A percentile compares a stretch with the other conserved stretches of the same genome.
Evolutionary conservation across 2,888 invertebrate genomes (phyloP).

Genomic region (Clunio marinus): DNA sequence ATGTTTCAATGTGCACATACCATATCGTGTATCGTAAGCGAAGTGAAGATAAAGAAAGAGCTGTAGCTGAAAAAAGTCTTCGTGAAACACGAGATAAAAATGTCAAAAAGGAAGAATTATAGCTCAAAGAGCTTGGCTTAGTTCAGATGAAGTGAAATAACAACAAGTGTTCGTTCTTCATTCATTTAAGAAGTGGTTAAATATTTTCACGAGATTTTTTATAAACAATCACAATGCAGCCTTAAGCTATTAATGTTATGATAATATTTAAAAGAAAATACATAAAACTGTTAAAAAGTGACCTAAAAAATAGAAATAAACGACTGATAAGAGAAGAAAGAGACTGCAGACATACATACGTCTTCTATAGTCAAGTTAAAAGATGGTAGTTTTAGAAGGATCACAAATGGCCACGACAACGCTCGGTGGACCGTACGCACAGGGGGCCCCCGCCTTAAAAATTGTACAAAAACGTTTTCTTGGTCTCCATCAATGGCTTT

Average conservation of each 20-base stretch:
- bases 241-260: not conserved
- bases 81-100: not conserved
- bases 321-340: not conserved
- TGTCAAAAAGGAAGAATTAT: not conserved
- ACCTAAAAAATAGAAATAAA: not conserved
- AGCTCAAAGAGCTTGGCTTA: not conserved
- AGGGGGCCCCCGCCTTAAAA: constrained; percentile 78
- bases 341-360: constrained; percentile 1
- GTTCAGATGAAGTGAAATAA: too few relatives aligned
- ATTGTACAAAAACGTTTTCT: constrained; percentile 86
- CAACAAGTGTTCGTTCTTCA: constrained; percentile 10
- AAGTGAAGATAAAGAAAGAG: not conserved
- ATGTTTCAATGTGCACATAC: not conserved
- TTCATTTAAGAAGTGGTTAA: not conserved
- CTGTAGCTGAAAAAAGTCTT: not conserved
- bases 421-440: constrained; percentile 74
- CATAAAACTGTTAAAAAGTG: not conserved
- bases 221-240: too few relatives aligned
- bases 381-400: constrained; percentile 72
- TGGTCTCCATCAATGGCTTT: constrained; percentile 85
- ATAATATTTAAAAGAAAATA: not conserved
- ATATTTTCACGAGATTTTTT: too few relatives aligned
- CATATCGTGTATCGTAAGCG: constrained; percentile 10
- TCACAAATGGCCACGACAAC: constrained; percentile 65
- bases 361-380: constrained; percentile 39